Base-by-base conservation (phyloP, 2,797 vertebrate genomes). In the Hozukius guyotensis region DNA sequence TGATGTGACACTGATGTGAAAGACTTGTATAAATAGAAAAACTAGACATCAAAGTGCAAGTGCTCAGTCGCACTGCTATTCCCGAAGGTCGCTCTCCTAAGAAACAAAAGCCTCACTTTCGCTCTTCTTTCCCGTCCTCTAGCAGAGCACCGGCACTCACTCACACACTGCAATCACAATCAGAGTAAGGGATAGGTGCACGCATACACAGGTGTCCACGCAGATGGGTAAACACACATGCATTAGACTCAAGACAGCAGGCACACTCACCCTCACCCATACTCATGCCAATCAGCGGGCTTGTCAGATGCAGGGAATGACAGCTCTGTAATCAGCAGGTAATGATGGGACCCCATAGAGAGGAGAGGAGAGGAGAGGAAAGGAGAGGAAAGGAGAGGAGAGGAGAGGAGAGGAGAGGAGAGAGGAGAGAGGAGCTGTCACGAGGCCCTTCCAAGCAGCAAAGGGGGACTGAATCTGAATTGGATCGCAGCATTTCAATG, bases 271-370 rank as follows among this genome's bases (percentile, higher is more conserved):
- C 75, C 55, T 72, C 56, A 55, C 78, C 62, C 86, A 83, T 64
- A 72, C 77, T 42, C 34, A n/a, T 74, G 81, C 83, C 89, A 93
- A 93, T 93, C 92, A 93, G 72, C 32, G 16, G 65, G 76, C 72
- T 84, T 89, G 86, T 89, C 87, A 87, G 67, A 77, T 25, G 66
- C 36, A 46, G 59, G 68, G 67, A 84, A 63, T 85, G 92, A 89
- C 91, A 91, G 91, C 77, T 88, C 88, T 91, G 88, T 91, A 92
- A 94, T 94, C 93, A 94, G 88, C 72, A 88, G 87, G 90, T 90
- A 92, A 91, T 90, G 83, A 92, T 71, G 72, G 84, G 78, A 80
- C 71, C 74, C 87, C 32, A 57, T 8, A 72, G 82, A 78, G 63
- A 38, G 24, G 63, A 34, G 69, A 25, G 31, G 20, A 46, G 66